A percentile compares a stretch with the other conserved stretches of the same genome.
phyloP scores from a whole-genome alignment of 2,113 vertebrate species.

The Erinaceus europaeus region DNA sequence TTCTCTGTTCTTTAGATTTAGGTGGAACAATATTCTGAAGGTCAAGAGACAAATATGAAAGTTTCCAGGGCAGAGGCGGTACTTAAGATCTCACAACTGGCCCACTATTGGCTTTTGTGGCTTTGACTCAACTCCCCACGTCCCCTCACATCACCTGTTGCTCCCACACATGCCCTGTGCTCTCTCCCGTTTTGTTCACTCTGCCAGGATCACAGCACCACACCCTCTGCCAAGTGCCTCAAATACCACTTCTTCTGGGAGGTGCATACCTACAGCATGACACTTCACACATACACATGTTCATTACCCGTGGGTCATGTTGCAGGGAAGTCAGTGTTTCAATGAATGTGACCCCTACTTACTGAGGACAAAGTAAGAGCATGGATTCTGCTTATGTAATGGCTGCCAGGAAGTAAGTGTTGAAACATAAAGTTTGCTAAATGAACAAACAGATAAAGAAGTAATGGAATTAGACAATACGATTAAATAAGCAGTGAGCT shows the following conservation, averaged over 20 bases:
- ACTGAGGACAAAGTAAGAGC: background rate
- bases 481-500: too few species aligned
- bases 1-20: background rate
- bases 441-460: background rate
- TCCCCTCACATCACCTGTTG: background rate
- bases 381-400: background rate
- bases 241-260: background rate
- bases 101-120: background rate
- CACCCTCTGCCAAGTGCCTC: conserved; percentile 33
- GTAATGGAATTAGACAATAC: background rate
- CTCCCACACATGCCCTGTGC: background rate
- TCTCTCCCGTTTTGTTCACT: background rate
- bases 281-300: background rate
- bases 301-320: background rate
- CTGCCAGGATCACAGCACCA: background rate
- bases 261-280: background rate
- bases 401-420: background rate
- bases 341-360: background rate
- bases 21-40: conserved; percentile 10
- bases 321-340: background rate
- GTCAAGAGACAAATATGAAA: background rate
- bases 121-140: too few species aligned
- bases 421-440: background rate
- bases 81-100: background rate
- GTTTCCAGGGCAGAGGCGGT: background rate